phyloP scores from a whole-genome alignment of 2,888 invertebrate genomes.

The Lithophane leautieri region DNA sequence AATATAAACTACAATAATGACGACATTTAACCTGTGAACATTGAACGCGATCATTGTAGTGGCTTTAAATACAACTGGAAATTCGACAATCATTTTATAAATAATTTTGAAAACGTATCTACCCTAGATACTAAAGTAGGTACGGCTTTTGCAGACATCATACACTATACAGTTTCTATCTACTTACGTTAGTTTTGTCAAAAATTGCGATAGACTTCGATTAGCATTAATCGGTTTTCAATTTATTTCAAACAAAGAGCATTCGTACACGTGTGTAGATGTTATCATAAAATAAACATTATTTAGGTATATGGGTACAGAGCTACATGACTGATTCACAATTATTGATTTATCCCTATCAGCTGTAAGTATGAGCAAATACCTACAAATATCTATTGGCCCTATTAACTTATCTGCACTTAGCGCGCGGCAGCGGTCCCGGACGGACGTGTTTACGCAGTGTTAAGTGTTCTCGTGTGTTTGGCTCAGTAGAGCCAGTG shows the following conservation, averaged over 20 bases:
- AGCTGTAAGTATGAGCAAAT: not conserved
- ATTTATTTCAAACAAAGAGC: slow-evolving; percentile 36
- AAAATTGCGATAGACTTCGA: not conserved
- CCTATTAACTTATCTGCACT: not conserved
- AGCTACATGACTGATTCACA: slow-evolving; percentile 17
- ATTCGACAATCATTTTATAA: not conserved
- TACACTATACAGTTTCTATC: not conserved
- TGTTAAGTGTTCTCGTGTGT: too few species aligned
- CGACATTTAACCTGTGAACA: slow-evolving; percentile 1
- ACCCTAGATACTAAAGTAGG: not conserved
- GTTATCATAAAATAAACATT: slow-evolving; percentile 28
- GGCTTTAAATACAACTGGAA: not conserved
- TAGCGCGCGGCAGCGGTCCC: too few species aligned
- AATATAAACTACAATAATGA: not conserved
- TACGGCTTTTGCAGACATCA: not conserved
- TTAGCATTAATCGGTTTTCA: not conserved
- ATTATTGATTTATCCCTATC: slow-evolving; percentile 19
- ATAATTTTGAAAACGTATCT: not conserved
- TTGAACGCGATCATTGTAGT: not conserved
- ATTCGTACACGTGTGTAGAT: slow-evolving; percentile 35
- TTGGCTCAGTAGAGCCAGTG: too few species aligned
- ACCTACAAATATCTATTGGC: not conserved
- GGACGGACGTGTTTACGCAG: too few species aligned
- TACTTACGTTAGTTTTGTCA: not conserved
- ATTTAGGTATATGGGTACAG: not conserved